Conservation (phyloP, 2,113 vertebrate genomes). For the Paralichthys olivaceus region DNA sequence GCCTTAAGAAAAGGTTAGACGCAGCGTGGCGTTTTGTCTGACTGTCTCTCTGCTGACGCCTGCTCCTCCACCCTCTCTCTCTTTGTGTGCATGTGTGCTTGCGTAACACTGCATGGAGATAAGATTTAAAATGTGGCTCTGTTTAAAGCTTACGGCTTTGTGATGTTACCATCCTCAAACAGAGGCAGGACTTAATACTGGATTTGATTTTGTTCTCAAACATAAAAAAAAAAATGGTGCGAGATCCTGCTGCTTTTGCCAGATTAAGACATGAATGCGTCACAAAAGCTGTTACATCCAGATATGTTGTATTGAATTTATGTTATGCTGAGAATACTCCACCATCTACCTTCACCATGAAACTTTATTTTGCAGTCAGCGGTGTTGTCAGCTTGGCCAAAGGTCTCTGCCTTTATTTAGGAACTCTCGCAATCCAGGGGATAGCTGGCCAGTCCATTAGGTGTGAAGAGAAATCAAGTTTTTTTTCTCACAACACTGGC, state of each 20-base stretch:
- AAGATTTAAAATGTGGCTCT: slow-evolving; percentile 28
- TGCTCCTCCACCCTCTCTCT: too few species aligned
- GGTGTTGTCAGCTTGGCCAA: slow-evolving; percentile 53
- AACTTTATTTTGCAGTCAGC: slow-evolving; percentile 50
- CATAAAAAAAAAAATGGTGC: background rate
- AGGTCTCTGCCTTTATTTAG: slow-evolving; percentile 60
- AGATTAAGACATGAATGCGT: background rate
- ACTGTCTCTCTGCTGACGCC: slow-evolving; percentile 16
- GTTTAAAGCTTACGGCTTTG: slow-evolving; percentile 26
- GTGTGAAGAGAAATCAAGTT: slow-evolving; percentile 70
- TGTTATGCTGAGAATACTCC: slow-evolving; percentile 4
- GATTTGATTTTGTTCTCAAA: slow-evolving; percentile 33
- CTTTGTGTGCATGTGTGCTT: slow-evolving; percentile 18
- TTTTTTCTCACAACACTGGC: slow-evolving; percentile 68
- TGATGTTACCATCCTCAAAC: slow-evolving; percentile 13
- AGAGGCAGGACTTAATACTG: background rate
- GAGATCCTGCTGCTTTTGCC: background rate
- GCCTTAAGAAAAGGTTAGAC: slow-evolving; percentile 63
- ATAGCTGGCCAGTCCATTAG: slow-evolving; percentile 65
- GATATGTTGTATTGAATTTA: background rate
- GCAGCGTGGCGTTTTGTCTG: slow-evolving; percentile 24
- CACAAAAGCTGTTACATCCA: background rate
- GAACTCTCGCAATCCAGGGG: slow-evolving; percentile 33
- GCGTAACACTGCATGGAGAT: slow-evolving; percentile 24
- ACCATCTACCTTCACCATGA: background rate